phyloP scores from a whole-genome alignment of 2,888 invertebrate species.

The Camptogramma bilineatum region DNA sequence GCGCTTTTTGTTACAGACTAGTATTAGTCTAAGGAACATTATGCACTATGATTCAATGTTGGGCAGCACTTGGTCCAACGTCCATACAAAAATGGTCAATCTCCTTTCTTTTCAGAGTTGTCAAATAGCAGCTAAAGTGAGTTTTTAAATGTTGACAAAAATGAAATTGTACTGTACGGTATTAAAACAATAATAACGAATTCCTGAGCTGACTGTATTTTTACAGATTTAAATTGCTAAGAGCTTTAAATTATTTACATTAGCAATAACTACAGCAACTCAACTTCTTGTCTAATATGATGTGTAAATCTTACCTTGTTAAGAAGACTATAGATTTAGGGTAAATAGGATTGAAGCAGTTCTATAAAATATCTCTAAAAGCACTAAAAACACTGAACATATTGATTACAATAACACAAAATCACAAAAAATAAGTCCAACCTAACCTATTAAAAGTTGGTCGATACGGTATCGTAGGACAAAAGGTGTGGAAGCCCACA shows the following conservation, averaged over 20 bases:
- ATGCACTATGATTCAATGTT: too few species aligned
- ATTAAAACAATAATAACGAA: too few species aligned
- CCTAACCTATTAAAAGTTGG: conserved; percentile 70
- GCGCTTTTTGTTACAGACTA: too few species aligned
- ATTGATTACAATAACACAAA: conserved; percentile 11
- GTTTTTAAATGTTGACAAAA: too few species aligned
- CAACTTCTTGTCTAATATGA: not conserved
- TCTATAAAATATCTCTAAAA: conserved; percentile 5
- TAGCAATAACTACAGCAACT: too few species aligned
- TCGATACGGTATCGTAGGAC: conserved; percentile 61
- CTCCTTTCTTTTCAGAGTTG: too few species aligned
- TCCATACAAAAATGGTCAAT: not conserved
- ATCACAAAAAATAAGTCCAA: conserved; percentile 34
- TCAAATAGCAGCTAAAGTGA: too few species aligned
- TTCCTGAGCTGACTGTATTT: too few species aligned
- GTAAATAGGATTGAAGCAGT: not conserved
- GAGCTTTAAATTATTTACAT: too few species aligned
- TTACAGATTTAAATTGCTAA: too few species aligned
- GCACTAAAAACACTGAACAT: conserved; percentile 8
- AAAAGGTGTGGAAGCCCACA: conserved; percentile 70
- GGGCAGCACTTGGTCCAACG: not conserved
- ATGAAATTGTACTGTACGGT: too few species aligned
- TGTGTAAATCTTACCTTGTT: conserved; percentile 14
- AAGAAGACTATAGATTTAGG: not conserved
- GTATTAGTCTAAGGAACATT: too few species aligned